Evolutionary conservation across 2,888 invertebrate species (phyloP).

Genomic region (Omphaloscelis lunosa): DNA sequence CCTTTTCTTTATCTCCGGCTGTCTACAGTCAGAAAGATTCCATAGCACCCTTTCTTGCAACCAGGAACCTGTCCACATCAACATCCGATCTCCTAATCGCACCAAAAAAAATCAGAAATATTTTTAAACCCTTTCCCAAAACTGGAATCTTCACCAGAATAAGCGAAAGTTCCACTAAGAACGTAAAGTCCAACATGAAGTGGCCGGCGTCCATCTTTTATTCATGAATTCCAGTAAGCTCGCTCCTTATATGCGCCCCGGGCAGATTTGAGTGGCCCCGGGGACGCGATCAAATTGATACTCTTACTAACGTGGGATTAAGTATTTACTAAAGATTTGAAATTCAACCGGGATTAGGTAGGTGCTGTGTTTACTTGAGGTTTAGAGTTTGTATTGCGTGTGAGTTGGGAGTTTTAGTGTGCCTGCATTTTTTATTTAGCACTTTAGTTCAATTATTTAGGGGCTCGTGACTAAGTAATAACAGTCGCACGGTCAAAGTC

Average conservation of each 20-base stretch:
- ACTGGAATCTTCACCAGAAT: conserved; percentile 12
- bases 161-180: conserved; percentile 25
- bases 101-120: too few species aligned
- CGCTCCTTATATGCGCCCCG: conserved; percentile 33
- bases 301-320: conserved; percentile 45
- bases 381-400: neutral
- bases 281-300: conserved; percentile 54
- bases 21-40: neutral
- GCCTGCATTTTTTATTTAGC: neutral
- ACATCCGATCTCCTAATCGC: neutral
- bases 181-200: conserved; percentile 28
- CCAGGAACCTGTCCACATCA: neutral
- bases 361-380: conserved; percentile 6
- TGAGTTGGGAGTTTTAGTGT: neutral
- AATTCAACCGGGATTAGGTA: conserved; percentile 43
- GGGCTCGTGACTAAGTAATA: too few species aligned
- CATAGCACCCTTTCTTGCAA: neutral
- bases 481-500: too few species aligned
- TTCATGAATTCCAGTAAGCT: conserved; percentile 54
- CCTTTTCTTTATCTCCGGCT: neutral
- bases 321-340: conserved; percentile 57
- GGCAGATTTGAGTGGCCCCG: conserved; percentile 47
- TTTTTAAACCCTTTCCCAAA: conserved; percentile 14
- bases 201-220: conserved; percentile 53
- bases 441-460: neutral